These are phyloP conservation scores for Phalangium opilio DNA, from an alignment of 2,888 invertebrate species.

Conservation along the genomic window DNA sequence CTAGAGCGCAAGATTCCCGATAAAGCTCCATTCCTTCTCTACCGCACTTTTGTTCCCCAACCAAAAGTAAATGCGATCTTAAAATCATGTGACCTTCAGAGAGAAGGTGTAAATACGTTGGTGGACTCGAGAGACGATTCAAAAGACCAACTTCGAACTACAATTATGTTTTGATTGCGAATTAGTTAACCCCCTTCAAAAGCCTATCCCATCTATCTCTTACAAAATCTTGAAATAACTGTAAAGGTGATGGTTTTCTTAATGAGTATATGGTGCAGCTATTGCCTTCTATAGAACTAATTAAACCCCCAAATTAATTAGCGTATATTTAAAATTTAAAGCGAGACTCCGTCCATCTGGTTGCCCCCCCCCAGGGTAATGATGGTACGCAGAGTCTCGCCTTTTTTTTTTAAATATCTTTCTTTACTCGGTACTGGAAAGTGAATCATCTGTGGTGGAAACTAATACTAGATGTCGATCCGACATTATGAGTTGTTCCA, in stretches of 20 bases:
- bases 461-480: conserved; percentile 25
- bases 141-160: conserved; percentile 44
- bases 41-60: conserved; percentile 1
- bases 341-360: too few relatives aligned
- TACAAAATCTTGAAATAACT: conserved; percentile 50
- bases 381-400: too few relatives aligned
- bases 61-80: conserved; percentile 10
- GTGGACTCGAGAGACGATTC: conserved; percentile 45
- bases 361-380: too few relatives aligned
- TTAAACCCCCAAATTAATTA: too few relatives aligned
- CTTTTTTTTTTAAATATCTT: conserved; percentile 1
- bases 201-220: too few relatives aligned
- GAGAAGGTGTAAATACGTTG: conserved; percentile 53
- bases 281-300: conserved; percentile 20
- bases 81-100: conserved; percentile 56
- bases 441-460: conserved; percentile 21
- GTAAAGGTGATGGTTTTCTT: conserved; percentile 45
- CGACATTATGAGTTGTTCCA: conserved; percentile 28
- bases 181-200: too few relatives aligned
- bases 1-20: conserved; percentile 12
- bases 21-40: conserved; percentile 9
- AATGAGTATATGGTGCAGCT: conserved; percentile 57
- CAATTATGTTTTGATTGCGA: too few relatives aligned
- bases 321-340: too few relatives aligned
- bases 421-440: conserved; percentile 17